Percentiles rank a stretch among this genome's conserved stretches.
Evolutionary conservation across 2,888 invertebrate species (phyloP).

Genomic region (Hesperia comma): DNA sequence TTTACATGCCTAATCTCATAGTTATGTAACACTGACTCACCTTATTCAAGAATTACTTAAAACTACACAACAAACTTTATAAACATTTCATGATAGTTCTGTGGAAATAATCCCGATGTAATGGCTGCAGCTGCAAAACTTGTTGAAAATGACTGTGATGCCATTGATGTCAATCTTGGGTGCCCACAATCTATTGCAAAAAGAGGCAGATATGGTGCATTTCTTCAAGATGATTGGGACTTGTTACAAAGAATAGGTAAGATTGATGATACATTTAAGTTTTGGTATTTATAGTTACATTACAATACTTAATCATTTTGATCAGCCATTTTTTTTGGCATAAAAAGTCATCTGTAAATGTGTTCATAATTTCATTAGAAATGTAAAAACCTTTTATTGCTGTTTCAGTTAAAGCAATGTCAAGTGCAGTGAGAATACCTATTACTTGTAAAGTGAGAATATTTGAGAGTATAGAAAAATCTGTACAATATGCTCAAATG

Average conservation of each 20-base stretch:
- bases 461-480: conserved; percentile 92
- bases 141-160: conserved; percentile 95
- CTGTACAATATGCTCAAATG: conserved; percentile 96
- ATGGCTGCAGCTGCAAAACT: conserved; percentile 94
- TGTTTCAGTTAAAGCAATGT: conserved; percentile 87
- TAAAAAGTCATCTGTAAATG: too few species aligned
- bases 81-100: conserved; percentile 88
- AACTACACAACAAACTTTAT: neutral
- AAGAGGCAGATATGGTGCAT: conserved; percentile 97
- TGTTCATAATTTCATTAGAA: too few species aligned
- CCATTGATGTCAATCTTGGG: conserved; percentile 98
- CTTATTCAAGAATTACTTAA: too few species aligned
- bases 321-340: too few species aligned
- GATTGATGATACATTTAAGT: conserved; percentile 3
- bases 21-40: too few species aligned
- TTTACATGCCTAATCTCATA: too few species aligned
- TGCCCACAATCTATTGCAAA: conserved; percentile 99
- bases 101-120: conserved; percentile 96
- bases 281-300: too few species aligned
- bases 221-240: conserved; percentile 97
- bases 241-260: conserved; percentile 92
- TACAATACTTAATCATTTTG: too few species aligned
- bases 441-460: conserved; percentile 98
- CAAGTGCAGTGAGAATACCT: conserved; percentile 89
- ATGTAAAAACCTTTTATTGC: neutral